Percentiles rank a stretch among this genome's conserved stretches.
Evolutionary conservation across 1,140 invertebrate genomes (phyloP).

Genomic region (Macrobrachium rosenbergii): DNA sequence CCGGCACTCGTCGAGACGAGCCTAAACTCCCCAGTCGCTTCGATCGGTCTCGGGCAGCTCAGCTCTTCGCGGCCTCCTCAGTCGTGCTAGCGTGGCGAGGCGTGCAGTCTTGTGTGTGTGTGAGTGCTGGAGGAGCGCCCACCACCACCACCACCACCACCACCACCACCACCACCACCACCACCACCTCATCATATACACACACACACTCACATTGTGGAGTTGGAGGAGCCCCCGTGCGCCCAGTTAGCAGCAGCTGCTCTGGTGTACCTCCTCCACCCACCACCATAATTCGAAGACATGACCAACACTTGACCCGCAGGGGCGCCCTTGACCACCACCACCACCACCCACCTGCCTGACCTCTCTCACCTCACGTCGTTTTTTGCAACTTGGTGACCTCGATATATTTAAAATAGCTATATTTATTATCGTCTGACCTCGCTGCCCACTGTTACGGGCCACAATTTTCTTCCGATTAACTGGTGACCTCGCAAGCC

Average conservation of each 20-base stretch:
- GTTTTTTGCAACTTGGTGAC: conserved; percentile 59
- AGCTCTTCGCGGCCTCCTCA: conserved; percentile 59
- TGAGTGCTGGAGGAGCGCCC: neutral
- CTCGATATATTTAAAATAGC: conserved; percentile 41
- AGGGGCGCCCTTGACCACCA: conserved; percentile 40
- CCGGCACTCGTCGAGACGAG: conserved; percentile 65
- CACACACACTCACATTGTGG: neutral
- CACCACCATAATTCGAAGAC: conserved; percentile 37
- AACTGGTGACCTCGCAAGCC: conserved; percentile 59
- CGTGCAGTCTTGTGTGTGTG: conserved; percentile 63
- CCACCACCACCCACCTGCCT: no score
- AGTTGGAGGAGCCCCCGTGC: no score
- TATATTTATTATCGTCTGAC: conserved; percentile 39
- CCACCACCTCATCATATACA: conserved; percentile 40
- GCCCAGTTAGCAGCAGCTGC: neutral
- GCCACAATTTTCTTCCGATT: conserved; percentile 53
- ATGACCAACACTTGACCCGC: conserved; percentile 65
- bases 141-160: conserved; percentile 51
- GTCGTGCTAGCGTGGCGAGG: conserved; percentile 63
- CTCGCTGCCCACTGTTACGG: conserved; percentile 57
- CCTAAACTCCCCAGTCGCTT: conserved; percentile 65
- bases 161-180: conserved; percentile 51
- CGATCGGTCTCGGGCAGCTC: conserved; percentile 64
- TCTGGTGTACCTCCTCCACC: conserved; percentile 48
- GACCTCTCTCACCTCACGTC: conserved; percentile 47